Conservation (phyloP, 1,140 invertebrate species). For the Sinella curviseta region DNA sequence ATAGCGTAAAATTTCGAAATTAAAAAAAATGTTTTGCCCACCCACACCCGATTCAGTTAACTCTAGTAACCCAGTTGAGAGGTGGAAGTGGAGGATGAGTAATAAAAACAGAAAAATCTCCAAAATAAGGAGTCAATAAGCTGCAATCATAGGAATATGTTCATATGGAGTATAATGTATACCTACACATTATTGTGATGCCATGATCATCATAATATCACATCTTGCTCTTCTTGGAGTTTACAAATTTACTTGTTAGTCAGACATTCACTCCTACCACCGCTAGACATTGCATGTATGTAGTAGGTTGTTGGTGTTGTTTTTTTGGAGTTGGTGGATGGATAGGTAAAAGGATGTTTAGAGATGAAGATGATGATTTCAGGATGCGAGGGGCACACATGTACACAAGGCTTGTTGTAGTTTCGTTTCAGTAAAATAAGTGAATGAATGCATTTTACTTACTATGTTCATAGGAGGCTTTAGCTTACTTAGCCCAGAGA, state of each 20-base stretch:
- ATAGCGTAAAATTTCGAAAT: background rate
- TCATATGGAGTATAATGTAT: background rate
- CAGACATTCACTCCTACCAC: conserved; percentile 22
- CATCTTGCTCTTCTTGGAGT: conserved; percentile 20
- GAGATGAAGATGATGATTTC: background rate
- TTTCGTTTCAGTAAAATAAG: no score
- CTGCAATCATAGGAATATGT: background rate
- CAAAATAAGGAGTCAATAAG: conserved; percentile 8
- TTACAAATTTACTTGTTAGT: background rate
- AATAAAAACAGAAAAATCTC: conserved; percentile 18
- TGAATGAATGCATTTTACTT: no score
- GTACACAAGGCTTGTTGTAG: background rate
- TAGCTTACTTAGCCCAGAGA: no score
- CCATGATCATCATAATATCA: background rate
- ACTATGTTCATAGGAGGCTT: no score
- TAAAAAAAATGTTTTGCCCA: background rate
- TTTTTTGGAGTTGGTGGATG: background rate
- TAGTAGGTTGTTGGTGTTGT: background rate
- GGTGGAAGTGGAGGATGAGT: conserved; percentile 23
- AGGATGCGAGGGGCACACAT: background rate
- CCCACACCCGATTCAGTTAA: conserved; percentile 6
- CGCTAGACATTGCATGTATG: background rate
- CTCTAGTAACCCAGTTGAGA: conserved; percentile 15
- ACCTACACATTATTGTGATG: background rate
- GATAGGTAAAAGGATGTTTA: background rate